Percentiles rank a stretch among this genome's conserved stretches.
Conservation (phyloP, 2,888 invertebrate genomes). For the Eupithecia subfuscata region DNA sequence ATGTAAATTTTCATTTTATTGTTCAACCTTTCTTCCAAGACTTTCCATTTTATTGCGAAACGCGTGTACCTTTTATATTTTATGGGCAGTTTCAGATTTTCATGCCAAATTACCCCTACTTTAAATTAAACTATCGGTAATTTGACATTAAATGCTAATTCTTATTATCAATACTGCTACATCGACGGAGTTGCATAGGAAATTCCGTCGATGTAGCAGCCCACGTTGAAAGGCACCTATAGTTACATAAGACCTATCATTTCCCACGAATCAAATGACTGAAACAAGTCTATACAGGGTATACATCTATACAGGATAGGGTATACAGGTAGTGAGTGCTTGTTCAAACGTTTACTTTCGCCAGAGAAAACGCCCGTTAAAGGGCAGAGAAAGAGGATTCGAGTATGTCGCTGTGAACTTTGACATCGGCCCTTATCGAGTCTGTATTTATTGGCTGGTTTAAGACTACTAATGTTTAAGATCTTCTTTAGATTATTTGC, state of each 20-base stretch:
- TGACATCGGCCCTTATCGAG: conserved; percentile 49
- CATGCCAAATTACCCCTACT: background rate
- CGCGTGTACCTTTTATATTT: background rate
- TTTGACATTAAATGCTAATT: background rate
- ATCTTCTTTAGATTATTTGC: conserved; percentile 4
- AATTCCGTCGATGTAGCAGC: background rate
- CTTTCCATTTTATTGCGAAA: background rate
- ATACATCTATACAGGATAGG: conserved; percentile 48
- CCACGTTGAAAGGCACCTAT: conserved; percentile 19
- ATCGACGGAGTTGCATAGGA: too few relatives aligned
- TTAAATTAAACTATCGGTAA: too few relatives aligned
- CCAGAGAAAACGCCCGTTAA: conserved; percentile 61
- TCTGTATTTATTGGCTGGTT: conserved; percentile 7
- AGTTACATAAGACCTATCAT: conserved; percentile 45
- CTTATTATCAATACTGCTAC: background rate
- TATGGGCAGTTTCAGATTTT: background rate
- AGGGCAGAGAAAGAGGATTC: conserved; percentile 74
- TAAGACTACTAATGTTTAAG: background rate
- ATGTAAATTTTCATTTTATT: background rate
- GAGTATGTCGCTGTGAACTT: conserved; percentile 62
- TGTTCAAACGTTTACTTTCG: conserved; percentile 65
- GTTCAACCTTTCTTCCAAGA: background rate
- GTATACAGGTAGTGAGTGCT: conserved; percentile 63
- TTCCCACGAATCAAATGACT: conserved; percentile 59
- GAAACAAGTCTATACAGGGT: conserved; percentile 49